These are phyloP conservation scores for Pteronura brasiliensis DNA, from an alignment of 2,113 vertebrate genomes.

Conservation along the genomic window DNA sequence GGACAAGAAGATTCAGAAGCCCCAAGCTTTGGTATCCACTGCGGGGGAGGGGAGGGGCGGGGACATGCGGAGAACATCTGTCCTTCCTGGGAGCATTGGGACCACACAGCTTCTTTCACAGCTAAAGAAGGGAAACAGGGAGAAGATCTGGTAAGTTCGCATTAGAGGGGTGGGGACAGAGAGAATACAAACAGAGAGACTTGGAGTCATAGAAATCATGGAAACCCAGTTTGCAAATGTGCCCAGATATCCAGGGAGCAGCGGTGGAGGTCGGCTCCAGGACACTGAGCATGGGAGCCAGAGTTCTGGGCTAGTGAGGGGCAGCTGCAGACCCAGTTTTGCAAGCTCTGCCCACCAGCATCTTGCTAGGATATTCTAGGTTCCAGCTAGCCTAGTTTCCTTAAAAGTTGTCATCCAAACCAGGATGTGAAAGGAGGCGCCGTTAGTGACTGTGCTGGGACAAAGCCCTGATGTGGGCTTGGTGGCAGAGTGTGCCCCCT, in stretches of 20 bases:
- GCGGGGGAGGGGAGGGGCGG: rapidly evolving
- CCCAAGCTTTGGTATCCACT: not conserved
- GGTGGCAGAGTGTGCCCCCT: not conserved
- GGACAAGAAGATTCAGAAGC: not conserved
- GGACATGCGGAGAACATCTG: not conserved
- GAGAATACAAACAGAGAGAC: not conserved
- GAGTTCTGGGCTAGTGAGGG: not conserved
- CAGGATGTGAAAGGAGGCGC: not conserved
- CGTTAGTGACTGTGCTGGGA: not conserved
- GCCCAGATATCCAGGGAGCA: not conserved
- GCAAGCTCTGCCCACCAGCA: not conserved
- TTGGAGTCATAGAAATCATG: not conserved
- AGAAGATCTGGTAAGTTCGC: not conserved
- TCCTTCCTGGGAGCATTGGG: not conserved
- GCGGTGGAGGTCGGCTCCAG: rapidly evolving
- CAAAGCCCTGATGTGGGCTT: not conserved
- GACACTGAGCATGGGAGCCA: not conserved
- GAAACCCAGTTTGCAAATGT: not conserved
- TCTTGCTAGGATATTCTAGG: not conserved
- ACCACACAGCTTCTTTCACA: not conserved
- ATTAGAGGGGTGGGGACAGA: too few relatives aligned
- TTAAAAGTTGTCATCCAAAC: not conserved
- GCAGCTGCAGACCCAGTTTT: not conserved
- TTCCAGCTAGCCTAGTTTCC: not conserved
- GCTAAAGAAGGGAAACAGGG: not conserved